These are phyloP conservation scores for Perizoma flavofasciatum DNA, from an alignment of 2,888 invertebrate species.

Conservation along the genomic window DNA sequence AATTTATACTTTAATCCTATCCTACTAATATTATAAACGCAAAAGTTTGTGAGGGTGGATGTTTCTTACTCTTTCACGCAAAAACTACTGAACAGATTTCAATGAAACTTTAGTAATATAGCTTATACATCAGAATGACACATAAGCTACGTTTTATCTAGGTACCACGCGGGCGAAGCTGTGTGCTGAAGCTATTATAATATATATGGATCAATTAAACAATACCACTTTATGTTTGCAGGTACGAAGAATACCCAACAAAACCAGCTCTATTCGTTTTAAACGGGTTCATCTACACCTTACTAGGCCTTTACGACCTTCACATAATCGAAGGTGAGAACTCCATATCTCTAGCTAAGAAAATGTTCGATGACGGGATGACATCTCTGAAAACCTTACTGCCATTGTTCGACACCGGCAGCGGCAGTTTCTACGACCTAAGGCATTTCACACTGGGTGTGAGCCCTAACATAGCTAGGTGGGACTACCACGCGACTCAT, in stretches of 20 bases:
- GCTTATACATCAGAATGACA: no score
- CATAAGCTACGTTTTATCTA: no score
- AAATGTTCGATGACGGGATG: slow-evolving; percentile 93
- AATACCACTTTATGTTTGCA: slow-evolving; percentile 40
- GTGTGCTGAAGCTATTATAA: no score
- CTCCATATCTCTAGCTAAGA: slow-evolving; percentile 88
- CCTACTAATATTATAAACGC: no score
- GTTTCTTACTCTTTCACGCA: no score
- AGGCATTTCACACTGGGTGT: slow-evolving; percentile 95
- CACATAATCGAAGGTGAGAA: slow-evolving; percentile 89
- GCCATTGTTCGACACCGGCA: slow-evolving; percentile 96
- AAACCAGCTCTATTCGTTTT: slow-evolving; percentile 97
- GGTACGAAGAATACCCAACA: slow-evolving; percentile 99
- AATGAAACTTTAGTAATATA: no score
- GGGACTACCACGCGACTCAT: slow-evolving; percentile 99
- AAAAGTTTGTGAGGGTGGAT: no score
- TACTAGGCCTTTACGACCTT: slow-evolving; percentile 98
- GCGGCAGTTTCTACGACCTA: slow-evolving; percentile 97
- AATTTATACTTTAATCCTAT: no score
- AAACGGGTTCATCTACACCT: slow-evolving; percentile 99
- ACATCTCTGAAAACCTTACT: slow-evolving; percentile 93
- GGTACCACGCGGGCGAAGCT: no score
- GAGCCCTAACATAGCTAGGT: slow-evolving; percentile 97
- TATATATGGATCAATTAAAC: no score
- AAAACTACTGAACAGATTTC: no score